Evolutionary conservation across 1,140 invertebrate genomes (phyloP).

Genomic region (Oedothorax gibbosus): DNA sequence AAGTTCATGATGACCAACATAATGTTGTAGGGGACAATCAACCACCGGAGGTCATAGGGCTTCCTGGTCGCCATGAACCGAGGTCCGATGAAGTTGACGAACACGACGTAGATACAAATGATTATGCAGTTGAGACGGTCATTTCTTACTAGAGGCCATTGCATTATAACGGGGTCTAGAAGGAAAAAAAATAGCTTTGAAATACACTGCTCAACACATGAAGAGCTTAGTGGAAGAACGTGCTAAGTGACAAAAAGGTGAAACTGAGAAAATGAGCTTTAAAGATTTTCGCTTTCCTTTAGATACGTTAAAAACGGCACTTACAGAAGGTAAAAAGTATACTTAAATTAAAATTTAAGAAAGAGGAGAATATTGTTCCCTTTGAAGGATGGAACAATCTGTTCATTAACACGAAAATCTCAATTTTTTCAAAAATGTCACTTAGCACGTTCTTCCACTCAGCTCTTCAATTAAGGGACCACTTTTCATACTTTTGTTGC

Average conservation of each 20-base stretch:
- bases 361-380: no score
- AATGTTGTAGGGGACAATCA: slow-evolving; percentile 69
- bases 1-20: slow-evolving; percentile 68
- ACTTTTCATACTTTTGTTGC: no score
- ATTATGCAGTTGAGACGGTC: slow-evolving; percentile 50
- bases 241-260: background rate
- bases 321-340: no score
- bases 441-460: no score
- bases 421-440: no score
- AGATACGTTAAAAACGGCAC: no score
- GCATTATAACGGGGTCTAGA: slow-evolving; percentile 35
- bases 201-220: background rate
- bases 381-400: no score
- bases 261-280: background rate
- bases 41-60: slow-evolving; percentile 67
- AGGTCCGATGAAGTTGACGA: slow-evolving; percentile 66
- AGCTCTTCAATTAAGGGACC: no score
- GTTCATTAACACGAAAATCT: no score
- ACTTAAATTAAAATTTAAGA: no score
- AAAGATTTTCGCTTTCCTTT: no score
- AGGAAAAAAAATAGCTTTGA: background rate
- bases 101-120: slow-evolving; percentile 55
- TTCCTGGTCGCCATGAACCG: slow-evolving; percentile 68
- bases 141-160: slow-evolving; percentile 43
- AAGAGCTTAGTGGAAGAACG: background rate